phyloP scores from a whole-genome alignment of 2,888 invertebrate species.

The Ellobium chinense region DNA sequence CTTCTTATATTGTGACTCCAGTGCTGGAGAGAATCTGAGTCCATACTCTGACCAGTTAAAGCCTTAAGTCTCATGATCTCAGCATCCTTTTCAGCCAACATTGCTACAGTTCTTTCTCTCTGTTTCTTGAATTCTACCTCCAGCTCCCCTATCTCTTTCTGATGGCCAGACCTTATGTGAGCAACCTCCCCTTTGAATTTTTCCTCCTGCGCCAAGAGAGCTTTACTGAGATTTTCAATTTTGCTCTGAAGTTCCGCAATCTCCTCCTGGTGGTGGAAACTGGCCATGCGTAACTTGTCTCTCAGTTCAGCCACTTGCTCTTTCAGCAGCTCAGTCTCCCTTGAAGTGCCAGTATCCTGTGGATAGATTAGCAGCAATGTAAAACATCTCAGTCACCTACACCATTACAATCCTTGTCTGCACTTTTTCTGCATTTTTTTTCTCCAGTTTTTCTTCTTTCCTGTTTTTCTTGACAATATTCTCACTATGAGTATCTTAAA shows the following conservation, averaged over 20 bases:
- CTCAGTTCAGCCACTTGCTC: slow-evolving; percentile 83
- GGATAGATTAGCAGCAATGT: too few relatives aligned
- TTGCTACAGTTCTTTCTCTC: slow-evolving; percentile 87
- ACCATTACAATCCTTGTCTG: too few relatives aligned
- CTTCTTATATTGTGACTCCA: slow-evolving; percentile 10
- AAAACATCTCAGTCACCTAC: too few relatives aligned
- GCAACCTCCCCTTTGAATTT: slow-evolving; percentile 78
- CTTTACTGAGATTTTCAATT: slow-evolving; percentile 67
- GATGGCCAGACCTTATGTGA: slow-evolving; percentile 81
- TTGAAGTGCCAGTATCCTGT: slow-evolving; percentile 63
- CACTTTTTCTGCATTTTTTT: too few relatives aligned
- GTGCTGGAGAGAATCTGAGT: slow-evolving; percentile 51
- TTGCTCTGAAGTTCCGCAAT: slow-evolving; percentile 76
- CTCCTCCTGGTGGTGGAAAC: slow-evolving; percentile 76
- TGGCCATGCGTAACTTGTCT: slow-evolving; percentile 64
- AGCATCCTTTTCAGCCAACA: slow-evolving; percentile 89
- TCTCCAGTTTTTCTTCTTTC: too few relatives aligned
- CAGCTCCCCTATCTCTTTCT: slow-evolving; percentile 83
- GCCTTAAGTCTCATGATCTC: slow-evolving; percentile 79
- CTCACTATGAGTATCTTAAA: too few relatives aligned
- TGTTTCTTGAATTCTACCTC: slow-evolving; percentile 83
- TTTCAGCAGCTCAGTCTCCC: slow-evolving; percentile 73
- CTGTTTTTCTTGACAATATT: too few relatives aligned
- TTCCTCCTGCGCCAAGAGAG: slow-evolving; percentile 72
- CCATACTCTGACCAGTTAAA: slow-evolving; percentile 53